Conservation (phyloP, 1,140 invertebrate species). For the Aphidius gifuensis region DNA sequence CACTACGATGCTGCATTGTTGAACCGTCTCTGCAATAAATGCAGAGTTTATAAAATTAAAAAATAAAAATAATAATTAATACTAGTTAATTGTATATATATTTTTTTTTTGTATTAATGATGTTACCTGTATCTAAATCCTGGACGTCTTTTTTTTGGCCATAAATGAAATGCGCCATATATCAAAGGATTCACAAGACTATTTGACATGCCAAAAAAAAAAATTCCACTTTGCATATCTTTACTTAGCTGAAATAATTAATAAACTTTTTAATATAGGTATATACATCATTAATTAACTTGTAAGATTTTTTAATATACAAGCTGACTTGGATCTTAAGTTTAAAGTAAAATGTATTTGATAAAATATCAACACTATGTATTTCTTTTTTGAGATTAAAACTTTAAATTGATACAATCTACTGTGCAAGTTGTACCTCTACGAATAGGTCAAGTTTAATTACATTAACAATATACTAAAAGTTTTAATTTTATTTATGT, state of each 20-base stretch:
- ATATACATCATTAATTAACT: background rate
- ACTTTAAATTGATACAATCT: too few relatives aligned
- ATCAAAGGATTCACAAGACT: slow-evolving; percentile 84
- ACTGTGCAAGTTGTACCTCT: too few relatives aligned
- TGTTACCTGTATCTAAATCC: slow-evolving; percentile 22
- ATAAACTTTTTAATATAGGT: background rate
- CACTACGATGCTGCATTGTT: slow-evolving; percentile 26
- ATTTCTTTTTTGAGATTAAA: too few relatives aligned
- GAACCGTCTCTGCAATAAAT: slow-evolving; percentile 29
- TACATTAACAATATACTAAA: too few relatives aligned
- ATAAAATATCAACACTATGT: too few relatives aligned
- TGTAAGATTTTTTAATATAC: background rate
- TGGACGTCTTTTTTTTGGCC: slow-evolving; percentile 54
- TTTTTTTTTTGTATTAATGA: slow-evolving; percentile 9
- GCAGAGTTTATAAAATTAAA: slow-evolving; percentile 2
- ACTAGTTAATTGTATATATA: background rate
- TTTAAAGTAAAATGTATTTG: too few relatives aligned
- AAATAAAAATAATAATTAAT: slow-evolving; percentile 1
- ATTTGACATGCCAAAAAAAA: slow-evolving; percentile 83
- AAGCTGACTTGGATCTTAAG: too few relatives aligned
- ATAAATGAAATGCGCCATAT: slow-evolving; percentile 82
- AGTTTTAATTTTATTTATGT: too few relatives aligned
- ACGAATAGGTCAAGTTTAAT: too few relatives aligned
- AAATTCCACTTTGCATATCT: slow-evolving; percentile 66
- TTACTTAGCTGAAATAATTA: slow-evolving; percentile 42